Conservation (phyloP, 2,113 vertebrate species). For the Cnemophilus loriae region DNA sequence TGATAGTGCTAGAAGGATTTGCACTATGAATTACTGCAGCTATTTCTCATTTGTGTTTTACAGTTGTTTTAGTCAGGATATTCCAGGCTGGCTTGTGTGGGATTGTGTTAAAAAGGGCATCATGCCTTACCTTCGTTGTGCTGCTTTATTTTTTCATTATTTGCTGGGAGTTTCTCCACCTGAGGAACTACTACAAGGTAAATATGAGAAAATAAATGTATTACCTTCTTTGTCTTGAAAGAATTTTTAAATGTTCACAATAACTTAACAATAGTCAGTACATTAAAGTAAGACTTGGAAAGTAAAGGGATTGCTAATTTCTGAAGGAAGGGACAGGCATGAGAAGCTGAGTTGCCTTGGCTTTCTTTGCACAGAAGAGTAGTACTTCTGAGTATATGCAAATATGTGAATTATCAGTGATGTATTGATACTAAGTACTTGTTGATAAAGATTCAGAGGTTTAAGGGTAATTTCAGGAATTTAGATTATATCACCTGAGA, state of each 20-base stretch:
- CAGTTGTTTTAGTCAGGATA: constrained; percentile 73
- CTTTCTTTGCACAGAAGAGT: not conserved
- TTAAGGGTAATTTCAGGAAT: not conserved
- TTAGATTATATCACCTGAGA: not conserved
- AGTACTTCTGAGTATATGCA: not conserved
- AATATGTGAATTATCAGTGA: not conserved
- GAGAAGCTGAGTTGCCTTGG: not conserved
- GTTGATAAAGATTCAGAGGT: not conserved
- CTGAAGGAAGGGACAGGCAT: not conserved
- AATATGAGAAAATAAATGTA: not conserved
- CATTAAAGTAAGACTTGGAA: not conserved
- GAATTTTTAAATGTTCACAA: not conserved
- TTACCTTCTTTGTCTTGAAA: not conserved
- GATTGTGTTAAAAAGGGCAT: constrained; percentile 84
- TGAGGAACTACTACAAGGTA: constrained; percentile 82
- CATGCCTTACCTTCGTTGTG: constrained; percentile 87
- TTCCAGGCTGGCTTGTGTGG: constrained; percentile 82
- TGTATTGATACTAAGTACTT: not conserved
- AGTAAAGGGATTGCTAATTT: not conserved
- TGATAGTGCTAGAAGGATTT: not conserved
- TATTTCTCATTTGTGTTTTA: constrained; percentile 20
- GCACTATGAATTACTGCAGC: not conserved
- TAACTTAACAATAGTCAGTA: not conserved
- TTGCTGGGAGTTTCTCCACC: constrained; percentile 91
- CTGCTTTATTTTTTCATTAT: constrained; percentile 91